These are phyloP conservation scores for Petrocephalus sullivani DNA, from an alignment of 2,797 vertebrate genomes.

Conservation along the genomic window DNA sequence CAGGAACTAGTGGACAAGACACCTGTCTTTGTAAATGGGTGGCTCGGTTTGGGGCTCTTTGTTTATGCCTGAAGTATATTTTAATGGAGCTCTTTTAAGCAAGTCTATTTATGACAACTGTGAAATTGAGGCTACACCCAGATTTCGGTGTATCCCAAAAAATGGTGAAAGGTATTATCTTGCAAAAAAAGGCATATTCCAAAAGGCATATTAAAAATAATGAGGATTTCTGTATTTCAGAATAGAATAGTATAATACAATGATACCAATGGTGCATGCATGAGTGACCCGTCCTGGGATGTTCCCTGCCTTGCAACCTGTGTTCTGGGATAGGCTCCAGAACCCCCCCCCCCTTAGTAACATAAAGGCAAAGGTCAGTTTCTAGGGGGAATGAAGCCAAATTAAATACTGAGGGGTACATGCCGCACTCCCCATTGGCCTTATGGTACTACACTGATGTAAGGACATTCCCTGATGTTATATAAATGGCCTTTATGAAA, in stretches of 20 bases:
- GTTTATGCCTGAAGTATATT: not conserved
- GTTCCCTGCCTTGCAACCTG: too few species aligned
- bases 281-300: not conserved
- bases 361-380: not conserved
- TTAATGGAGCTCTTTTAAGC: not conserved
- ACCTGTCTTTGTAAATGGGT: not conserved
- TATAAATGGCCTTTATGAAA: not conserved
- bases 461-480: not conserved
- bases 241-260: not conserved
- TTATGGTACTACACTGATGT: not conserved
- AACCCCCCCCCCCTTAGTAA: not conserved
- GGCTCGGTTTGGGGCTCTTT: not conserved
- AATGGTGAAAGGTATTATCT: not conserved
- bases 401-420: not conserved
- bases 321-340: too few species aligned
- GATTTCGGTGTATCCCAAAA: not conserved
- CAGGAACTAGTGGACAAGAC: not conserved
- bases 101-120: not conserved
- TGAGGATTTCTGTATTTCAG: not conserved
- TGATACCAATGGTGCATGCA: not conserved
- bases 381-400: not conserved
- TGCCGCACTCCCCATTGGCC: not conserved
- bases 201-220: not conserved
- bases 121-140: not conserved
- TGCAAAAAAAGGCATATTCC: not conserved